These are phyloP conservation scores for Lucinisca nassula DNA, from an alignment of 2,888 invertebrate genomes.

Conservation along the genomic window DNA sequence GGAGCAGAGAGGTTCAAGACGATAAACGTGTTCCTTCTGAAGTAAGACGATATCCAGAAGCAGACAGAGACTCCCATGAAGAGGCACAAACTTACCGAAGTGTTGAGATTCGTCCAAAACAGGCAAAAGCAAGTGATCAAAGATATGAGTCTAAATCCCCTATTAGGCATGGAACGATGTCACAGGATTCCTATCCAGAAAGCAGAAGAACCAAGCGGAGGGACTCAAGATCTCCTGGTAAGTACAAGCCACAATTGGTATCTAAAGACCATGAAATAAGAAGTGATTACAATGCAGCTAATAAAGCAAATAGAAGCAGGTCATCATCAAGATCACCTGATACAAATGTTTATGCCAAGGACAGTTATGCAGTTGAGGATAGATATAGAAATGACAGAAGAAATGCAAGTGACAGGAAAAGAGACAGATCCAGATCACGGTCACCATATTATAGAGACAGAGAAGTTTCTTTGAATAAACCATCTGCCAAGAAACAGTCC, in stretches of 20 bases:
- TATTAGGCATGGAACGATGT: not conserved
- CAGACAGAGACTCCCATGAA: not conserved
- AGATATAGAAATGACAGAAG: not conserved
- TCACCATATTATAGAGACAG: slow-evolving; percentile 19
- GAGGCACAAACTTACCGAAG: not conserved
- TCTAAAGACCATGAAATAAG: not conserved
- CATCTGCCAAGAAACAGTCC: not conserved
- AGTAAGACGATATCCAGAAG: not conserved
- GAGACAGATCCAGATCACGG: slow-evolving; percentile 36
- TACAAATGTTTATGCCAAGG: slow-evolving; percentile 19
- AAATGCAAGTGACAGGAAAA: not conserved
- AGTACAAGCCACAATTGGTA: not conserved
- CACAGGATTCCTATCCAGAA: not conserved
- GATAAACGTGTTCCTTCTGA: not conserved
- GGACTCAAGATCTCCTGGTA: not conserved
- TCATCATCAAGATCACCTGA: slow-evolving; percentile 25
- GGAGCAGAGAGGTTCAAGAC: not conserved
- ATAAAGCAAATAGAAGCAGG: not conserved
- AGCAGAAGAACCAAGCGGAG: not conserved
- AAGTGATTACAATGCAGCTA: not conserved
- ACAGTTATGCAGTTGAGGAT: not conserved
- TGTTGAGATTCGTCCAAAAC: not conserved
- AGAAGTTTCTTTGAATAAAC: not conserved
- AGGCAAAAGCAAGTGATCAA: not conserved
- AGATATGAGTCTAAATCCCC: not conserved